These are phyloP conservation scores for Seriola aureovittata DNA, from an alignment of 2,113 vertebrate genomes.

Conservation along the genomic window DNA sequence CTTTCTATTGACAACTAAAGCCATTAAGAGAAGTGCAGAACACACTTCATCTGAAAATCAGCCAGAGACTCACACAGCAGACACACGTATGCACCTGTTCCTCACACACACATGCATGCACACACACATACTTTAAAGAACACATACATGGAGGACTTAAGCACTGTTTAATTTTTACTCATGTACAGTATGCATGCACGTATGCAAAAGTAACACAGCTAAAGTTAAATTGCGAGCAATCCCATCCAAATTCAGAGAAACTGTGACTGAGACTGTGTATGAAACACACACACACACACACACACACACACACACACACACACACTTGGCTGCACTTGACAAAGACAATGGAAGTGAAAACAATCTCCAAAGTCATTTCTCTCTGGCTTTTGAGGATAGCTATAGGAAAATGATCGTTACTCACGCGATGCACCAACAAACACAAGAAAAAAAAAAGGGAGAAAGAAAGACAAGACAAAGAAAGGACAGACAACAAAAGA, in stretches of 20 bases:
- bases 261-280: not conserved
- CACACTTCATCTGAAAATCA: slow-evolving; percentile 44
- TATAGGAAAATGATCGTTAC: slow-evolving; percentile 65
- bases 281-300: not conserved
- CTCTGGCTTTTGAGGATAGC: slow-evolving; percentile 53
- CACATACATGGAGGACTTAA: not conserved
- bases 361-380: slow-evolving; percentile 50
- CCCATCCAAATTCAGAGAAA: slow-evolving; percentile 2
- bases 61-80: slow-evolving; percentile 13
- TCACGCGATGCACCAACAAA: slow-evolving; percentile 44
- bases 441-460: slow-evolving; percentile 13
- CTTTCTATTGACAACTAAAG: slow-evolving; percentile 64
- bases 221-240: not conserved
- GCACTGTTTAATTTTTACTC: not conserved
- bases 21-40: slow-evolving; percentile 66
- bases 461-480: slow-evolving; percentile 33
- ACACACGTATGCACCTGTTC: not conserved
- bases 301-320: not conserved
- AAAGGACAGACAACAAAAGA: slow-evolving; percentile 39
- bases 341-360: slow-evolving; percentile 56
- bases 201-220: not conserved
- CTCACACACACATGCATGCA: not conserved
- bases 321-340: slow-evolving; percentile 36
- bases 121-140: not conserved
- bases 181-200: not conserved